Evolutionary conservation across 2,113 vertebrate species (phyloP), one percentile per base, ranked within the genome.

Genomic region (Heteronetta atricapilla): DNA sequence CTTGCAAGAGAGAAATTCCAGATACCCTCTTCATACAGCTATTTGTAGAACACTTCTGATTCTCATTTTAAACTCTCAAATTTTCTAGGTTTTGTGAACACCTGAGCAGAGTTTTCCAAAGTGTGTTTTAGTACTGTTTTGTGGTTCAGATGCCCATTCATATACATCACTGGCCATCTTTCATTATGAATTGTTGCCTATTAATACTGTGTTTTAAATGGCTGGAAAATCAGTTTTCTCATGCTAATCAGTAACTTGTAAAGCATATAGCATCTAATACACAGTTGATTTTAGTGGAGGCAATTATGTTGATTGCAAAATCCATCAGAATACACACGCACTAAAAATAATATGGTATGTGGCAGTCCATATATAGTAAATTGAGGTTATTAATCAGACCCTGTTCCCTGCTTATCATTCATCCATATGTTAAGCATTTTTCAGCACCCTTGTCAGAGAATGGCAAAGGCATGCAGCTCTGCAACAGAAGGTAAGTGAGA

Each of bases 281-380:
- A 86, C 90, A 88, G 93, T 81, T 95, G 86, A 80, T 31, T 95
- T 95, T 38, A 82, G 88, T 60, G 16, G 38, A 90, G 50, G 77
- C 82, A 95, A 95, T 96, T 87, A 93, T 28, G 82, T 92, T 96
- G 93, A 96, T 94, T 95, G 89, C 81, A 86, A 96, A 95, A 95
- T 90, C 63, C 84, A 78, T 91, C 78, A 88, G 92, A 90, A 92
- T 91, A 82, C 69, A 82, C n/a, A 62, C 73, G 14, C 73, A 93
- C 60, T 91, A 96, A 96, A 97, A 95, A 89, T 95, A 93, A 81
- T 73, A 69, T 62, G 80, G 36, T 90, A 40, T 84, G 69, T 86
- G 53, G 48, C 73, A 86, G 73, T 88, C 69, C 76, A 33, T 94
- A 91, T 94, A 95, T 96, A 94, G 93, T 34, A 96, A 96, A 88